Base-by-base conservation (phyloP, 2,113 vertebrate genomes). In the Plecturocebus donacophilus region DNA sequence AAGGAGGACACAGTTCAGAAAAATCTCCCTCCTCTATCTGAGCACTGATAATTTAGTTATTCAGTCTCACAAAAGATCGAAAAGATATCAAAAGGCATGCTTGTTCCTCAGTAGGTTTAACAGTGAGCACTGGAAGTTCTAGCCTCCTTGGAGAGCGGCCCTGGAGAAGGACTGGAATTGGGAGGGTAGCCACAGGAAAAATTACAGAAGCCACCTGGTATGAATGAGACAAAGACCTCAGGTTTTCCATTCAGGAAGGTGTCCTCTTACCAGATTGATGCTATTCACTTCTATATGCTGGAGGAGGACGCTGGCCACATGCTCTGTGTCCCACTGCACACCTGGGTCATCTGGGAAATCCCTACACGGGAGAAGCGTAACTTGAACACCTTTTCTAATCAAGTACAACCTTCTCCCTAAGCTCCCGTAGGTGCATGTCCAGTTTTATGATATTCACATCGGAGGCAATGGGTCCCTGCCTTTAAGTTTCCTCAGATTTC, bases 271-370 rank as follows among this genome's bases (percentile, higher is more conserved):
- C 99, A 99, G 96, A 98, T 98, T 98, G 97, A 99, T 98, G 96
- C 97, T 96, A 86, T 99, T 98, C 80, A 92, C 97, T 91, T 98
- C 95, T 35, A 99, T 90, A 79, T 99, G 98, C 81, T 98, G 97
- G 14, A 99, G 97, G 94, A 99, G 98, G 20, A 99, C 2, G 80
- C 98, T 83, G 3, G 99, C 98, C 0, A 99, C 98, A 76, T 98
- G 94, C 1, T 98, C 96, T 0, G 98, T 88, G 97, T 99, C 99
- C 99, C 99, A 99, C 77, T 99, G 98, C 14, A 98, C 98, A 56
- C 95, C 96, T 8, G 99, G 99, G 96, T 99, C 97, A 87, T 99
- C 99, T 0, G 99, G 99, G 97, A 99, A 99, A 49, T 99, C 98
- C 96, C 99, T 99, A 97, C 35, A 98, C 98, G 97, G 32, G 8